Base-by-base conservation (phyloP, 2,797 vertebrate species). In the Tragopan temminckii region DNA sequence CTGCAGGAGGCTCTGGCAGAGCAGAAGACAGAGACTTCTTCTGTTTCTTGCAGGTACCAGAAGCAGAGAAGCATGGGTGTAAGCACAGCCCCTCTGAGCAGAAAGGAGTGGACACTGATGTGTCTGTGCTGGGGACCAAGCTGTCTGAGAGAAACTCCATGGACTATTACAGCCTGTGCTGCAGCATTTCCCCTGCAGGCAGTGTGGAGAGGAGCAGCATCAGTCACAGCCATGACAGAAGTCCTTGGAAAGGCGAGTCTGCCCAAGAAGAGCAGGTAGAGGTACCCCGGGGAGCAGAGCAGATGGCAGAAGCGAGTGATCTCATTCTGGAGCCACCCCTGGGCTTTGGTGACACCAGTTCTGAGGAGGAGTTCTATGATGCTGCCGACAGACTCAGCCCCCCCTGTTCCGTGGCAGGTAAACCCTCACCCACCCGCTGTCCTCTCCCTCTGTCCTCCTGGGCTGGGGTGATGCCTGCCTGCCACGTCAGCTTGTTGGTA, bases 341-440 rank as follows among this genome's bases (percentile, higher is more conserved):
- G 17, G 98, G 98, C 45, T 99, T 99, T 83, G 98, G 98, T 36
- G 99, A 99, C 93, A 99, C 98, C 96, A 99, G 99, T 95, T 99
- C 99, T 4, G 99, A 99, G 18, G 99, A 99, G 29, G 99, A 99
- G 94, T 99, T 99, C 97, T 99, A 98, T 67, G 99, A 99, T 1
- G 99, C 99, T 24, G 98, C 98, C 31, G 99, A 99, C 92, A 97
- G 98, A 89, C 98, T 99, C n/a, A 98, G 97, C 27, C 98, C 98
- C 3, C 97, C 95, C 4, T 98, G 97, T 42, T 78, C 82, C 2
- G 96, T 92, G 33, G 93, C 98, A 88, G 98, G 97, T 88, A 95
- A 94, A 72, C 23, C 2, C 17, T 9, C 18, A 27, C 5, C 45
- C 9, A 17, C 29, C 45, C 46, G 8, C 31, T 13, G 18, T 38